Conservation (phyloP, 2,888 invertebrate genomes). For the Unio pictorum region DNA sequence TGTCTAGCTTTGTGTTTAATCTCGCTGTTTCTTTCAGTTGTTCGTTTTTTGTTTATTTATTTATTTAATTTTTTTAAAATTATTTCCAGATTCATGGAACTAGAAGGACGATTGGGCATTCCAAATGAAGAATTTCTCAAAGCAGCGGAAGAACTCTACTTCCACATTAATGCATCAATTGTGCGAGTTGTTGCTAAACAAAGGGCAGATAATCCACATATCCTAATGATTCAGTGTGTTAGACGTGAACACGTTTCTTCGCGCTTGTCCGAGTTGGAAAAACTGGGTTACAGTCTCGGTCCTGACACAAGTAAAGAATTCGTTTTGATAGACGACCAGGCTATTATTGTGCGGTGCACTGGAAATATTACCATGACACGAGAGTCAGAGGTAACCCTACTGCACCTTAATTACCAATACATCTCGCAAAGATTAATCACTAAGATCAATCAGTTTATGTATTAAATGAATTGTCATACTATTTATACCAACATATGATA, state of each 20-base stretch:
- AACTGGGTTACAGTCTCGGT: slow-evolving; percentile 1
- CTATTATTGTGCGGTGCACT: background rate
- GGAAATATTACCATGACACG: slow-evolving; percentile 4
- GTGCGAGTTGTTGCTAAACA: slow-evolving; percentile 5
- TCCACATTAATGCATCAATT: slow-evolving; percentile 2
- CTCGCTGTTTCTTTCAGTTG: too few relatives aligned
- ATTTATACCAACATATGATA: background rate
- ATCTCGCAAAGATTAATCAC: background rate
- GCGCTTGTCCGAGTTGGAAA: slow-evolving; percentile 1
- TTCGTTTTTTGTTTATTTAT: too few relatives aligned
- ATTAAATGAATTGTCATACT: background rate
- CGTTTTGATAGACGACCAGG: slow-evolving; percentile 2
- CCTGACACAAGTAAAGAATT: slow-evolving; percentile 6
- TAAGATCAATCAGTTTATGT: background rate
- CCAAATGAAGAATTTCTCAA: background rate
- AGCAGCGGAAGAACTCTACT: slow-evolving; percentile 5
- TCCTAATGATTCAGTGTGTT: slow-evolving; percentile 3
- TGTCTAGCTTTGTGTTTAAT: too few relatives aligned
- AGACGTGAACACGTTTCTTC: slow-evolving; percentile 1
- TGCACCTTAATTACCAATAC: background rate
- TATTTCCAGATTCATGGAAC: background rate
- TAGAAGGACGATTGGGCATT: background rate
- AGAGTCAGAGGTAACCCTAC: background rate
- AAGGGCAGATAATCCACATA: background rate
- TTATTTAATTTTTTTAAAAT: background rate